Base-by-base conservation (phyloP, 2,888 invertebrate genomes). In the Icerya purchasi region DNA sequence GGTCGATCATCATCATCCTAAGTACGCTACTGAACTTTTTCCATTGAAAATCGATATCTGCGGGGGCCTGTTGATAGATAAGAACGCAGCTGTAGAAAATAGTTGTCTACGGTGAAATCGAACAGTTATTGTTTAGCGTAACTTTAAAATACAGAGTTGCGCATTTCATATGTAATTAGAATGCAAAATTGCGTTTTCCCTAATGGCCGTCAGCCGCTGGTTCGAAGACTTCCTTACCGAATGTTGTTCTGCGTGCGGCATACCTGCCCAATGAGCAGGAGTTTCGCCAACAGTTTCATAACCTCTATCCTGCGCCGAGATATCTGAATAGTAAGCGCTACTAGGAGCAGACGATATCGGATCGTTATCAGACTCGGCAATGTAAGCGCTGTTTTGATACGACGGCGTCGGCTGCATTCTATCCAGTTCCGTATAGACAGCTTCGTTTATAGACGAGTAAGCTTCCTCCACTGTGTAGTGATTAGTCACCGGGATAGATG, bases 271-370 rank as follows among this genome's bases (percentile, higher is more conserved):
- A n/a, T n/a, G n/a, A n/a, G n/a, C n/a, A n/a, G n/a, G n/a, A n/a
- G 53, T 74, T 73, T 54, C 76, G 19, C 78, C 79, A 18, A 80
- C 78, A 21, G 78, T 75, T 70, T 80, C 79, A 66, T 80, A 80
- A 69, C 65, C 79, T 36, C 36, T 36, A 14, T 55, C 59, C 10
- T 59, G 59, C 5, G 59, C 79, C 19, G 79, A 79, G 59, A 83
- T 72, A 70, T 83, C 83, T 61, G 82, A 82, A 69, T 83, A 83
- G 69, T 83, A 83, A 23, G 83, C 83, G 71, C 82, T 82, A 68
- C 82, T 82, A n/a, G 82, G 82, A 8, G 82, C 81, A 62, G 78
- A 78, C 24, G 78, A 77, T 53, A 73, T 72, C 53, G 78, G 79
- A 23, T 65, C 66, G 50, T 63, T 61, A 57, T 66, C 66, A 54